phyloP scores from a whole-genome alignment of 2,113 vertebrate genomes.

The Sinocyclocheilus grahami region DNA sequence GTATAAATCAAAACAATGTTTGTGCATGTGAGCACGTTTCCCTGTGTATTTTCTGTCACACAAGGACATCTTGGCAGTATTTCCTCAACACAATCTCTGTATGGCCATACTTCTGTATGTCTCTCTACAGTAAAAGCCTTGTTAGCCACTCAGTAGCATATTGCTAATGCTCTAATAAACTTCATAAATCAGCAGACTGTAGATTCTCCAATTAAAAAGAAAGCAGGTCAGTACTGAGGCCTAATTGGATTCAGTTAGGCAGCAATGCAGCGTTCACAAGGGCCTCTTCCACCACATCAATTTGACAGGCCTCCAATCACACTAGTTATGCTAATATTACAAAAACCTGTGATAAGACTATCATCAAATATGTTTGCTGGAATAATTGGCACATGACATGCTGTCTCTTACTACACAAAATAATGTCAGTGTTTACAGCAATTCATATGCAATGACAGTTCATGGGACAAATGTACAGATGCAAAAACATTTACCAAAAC shows the following conservation, averaged over 20 bases:
- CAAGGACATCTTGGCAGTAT: slow-evolving; percentile 26
- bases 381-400: too few species aligned
- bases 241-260: neutral
- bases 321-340: neutral
- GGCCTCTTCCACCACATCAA: neutral
- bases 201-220: neutral
- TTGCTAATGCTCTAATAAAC: slow-evolving; percentile 16
- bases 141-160: neutral
- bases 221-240: neutral
- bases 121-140: neutral
- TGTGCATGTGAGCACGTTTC: neutral
- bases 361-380: too few species aligned
- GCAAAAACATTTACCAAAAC: neutral
- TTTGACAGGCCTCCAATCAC: too few species aligned
- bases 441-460: too few species aligned
- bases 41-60: slow-evolving; percentile 8
- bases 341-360: neutral
- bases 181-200: neutral
- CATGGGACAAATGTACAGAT: neutral
- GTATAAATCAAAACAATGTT: neutral
- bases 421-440: too few species aligned
- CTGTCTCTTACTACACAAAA: too few species aligned
- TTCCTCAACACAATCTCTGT: neutral
- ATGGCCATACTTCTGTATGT: neutral
- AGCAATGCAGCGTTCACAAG: neutral